These are phyloP conservation scores for Poecile montanus DNA, from an alignment of 2,797 vertebrate species.

Conservation along the genomic window DNA sequence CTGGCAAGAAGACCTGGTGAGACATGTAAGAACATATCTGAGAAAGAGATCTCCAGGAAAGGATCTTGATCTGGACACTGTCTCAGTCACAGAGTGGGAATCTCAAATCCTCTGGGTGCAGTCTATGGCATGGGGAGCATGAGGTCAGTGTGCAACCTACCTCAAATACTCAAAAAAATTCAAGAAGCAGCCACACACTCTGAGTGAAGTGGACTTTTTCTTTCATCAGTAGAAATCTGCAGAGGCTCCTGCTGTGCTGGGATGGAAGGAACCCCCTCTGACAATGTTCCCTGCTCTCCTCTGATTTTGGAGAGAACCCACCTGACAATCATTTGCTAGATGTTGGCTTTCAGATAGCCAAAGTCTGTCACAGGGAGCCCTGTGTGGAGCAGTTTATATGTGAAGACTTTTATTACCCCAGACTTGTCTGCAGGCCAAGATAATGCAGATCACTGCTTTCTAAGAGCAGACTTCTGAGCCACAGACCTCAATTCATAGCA, in stretches of 20 bases:
- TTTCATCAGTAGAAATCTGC: not conserved
- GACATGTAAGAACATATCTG: not conserved
- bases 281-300: not conserved
- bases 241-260: not conserved
- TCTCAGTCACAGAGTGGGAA: not conserved
- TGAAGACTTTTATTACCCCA: not conserved
- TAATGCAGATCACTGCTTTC: not conserved
- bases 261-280: not conserved
- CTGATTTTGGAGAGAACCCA: not conserved
- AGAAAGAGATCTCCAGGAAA: not conserved
- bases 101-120: not conserved
- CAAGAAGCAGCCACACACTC: not conserved
- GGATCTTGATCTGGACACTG: not conserved
- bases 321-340: not conserved
- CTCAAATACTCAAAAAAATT: not conserved
- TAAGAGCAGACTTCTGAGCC: not conserved
- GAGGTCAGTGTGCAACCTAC: accelerated
- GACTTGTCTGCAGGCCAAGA: not conserved
- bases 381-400: accelerated
- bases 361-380: accelerated
- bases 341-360: not conserved
- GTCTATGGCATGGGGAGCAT: accelerated
- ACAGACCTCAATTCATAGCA: not conserved
- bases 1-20: not conserved
- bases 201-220: not conserved